Conservation (phyloP, 2,797 vertebrate species). For the Hippopotamyrus pictus region DNA sequence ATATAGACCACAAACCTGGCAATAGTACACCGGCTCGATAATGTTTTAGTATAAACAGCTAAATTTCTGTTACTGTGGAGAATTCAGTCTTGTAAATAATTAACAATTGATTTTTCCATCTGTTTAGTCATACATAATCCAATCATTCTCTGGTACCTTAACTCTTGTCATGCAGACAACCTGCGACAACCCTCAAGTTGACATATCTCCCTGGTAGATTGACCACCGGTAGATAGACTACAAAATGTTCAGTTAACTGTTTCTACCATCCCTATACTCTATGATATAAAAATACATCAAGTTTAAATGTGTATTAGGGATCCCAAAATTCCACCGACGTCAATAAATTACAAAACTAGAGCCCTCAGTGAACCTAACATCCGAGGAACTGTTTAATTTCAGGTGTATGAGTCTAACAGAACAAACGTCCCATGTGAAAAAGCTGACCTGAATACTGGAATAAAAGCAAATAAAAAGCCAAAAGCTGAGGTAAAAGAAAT, state of each 20-base stretch:
- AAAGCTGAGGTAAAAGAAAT: background rate
- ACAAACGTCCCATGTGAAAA: background rate
- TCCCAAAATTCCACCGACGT: background rate
- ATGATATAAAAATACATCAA: background rate
- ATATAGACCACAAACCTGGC: background rate
- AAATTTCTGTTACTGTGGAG: background rate
- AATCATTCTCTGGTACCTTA: background rate
- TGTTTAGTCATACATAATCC: background rate
- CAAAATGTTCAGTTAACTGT: background rate
- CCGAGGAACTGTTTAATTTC: background rate
- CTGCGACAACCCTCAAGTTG: background rate
- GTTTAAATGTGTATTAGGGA: background rate
- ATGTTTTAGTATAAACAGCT: background rate
- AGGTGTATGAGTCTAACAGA: background rate
- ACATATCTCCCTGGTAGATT: background rate
- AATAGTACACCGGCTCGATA: background rate
- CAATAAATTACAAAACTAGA: background rate
- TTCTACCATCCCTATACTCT: background rate
- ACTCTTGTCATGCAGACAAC: constrained; percentile 7
- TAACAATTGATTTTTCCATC: constrained; percentile 11
- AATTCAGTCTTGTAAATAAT: constrained; percentile 15
- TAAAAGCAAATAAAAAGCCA: background rate
- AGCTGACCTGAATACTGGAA: background rate
- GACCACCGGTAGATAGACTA: background rate
- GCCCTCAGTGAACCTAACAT: background rate